Evolutionary conservation across 2,888 invertebrate species (phyloP), one percentile per base, ranked within the genome.

Genomic region (Diploptera punctata): DNA sequence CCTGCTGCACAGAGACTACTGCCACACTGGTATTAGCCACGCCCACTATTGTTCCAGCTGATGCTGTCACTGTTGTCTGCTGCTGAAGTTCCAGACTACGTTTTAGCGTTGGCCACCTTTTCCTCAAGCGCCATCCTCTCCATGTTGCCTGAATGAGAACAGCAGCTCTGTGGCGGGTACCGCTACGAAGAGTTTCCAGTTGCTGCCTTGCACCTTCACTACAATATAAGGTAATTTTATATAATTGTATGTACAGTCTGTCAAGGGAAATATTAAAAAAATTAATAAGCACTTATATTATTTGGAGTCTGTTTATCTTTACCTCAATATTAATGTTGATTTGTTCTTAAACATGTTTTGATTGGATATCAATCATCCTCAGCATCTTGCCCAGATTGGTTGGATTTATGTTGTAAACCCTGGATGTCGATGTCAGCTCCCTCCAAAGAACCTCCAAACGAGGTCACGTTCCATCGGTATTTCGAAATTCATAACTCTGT

Each of bases 181-280:
- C 91, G 29, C 90, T 89, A 5, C 97, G 87, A 79, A 95, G 85
- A 73, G 91, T 90, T 82, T 97, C 97, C 77, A 98, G 83, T 79
- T 95, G 94, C 84, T 97, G 96, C 5, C 96, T 87, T 80, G 96
- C 94, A 31, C 94, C 95, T 84, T 97, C 97, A 84, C 96, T 97
- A 77, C 75, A 78, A 77, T 54, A n/a, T n/a, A 29, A 75, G 18
- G 44, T 38, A 24, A 18, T 7, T 7, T 18, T 26, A 5, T 19
- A n/a, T n/a, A n/a, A n/a, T n/a, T n/a, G n/a, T 24, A 4, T 19
- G 19, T 29, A 26, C 16, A 57, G 26, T 9, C 10, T 38, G 5
- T 38, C 38, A 38, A n/a, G n/a, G n/a, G n/a, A 19, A 62, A 44
- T 44, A 13, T 16, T 44, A 44, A 44, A 44, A 44, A 44, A 10